Evolutionary conservation across 2,888 invertebrate species (phyloP).

Genomic region (Oxytorus armatus): DNA sequence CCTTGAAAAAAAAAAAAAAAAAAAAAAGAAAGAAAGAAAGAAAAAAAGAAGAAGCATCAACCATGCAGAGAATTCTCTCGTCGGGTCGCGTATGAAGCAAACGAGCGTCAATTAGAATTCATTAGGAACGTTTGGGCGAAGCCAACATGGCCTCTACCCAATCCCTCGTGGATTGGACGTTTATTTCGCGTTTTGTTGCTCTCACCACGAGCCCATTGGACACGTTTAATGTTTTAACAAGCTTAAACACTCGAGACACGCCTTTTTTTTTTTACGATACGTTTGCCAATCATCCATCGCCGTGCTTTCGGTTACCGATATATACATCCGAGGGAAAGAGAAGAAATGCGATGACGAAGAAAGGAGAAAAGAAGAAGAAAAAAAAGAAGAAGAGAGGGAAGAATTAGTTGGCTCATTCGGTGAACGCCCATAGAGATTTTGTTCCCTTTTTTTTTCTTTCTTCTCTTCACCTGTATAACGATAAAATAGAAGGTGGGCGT

Average conservation of each 20-base stretch:
- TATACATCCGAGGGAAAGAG: neutral
- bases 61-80: constrained; percentile 44
- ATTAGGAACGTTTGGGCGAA: constrained; percentile 66
- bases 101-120: constrained; percentile 67
- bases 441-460: constrained; percentile 23
- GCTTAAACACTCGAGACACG: constrained; percentile 54
- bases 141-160: constrained; percentile 58
- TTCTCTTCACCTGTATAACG: constrained; percentile 10
- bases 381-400: constrained; percentile 27
- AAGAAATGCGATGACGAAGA: neutral
- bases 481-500: constrained; percentile 29
- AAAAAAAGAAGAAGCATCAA: constrained; percentile 3
- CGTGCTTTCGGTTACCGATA: constrained; percentile 21
- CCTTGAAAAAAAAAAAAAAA: neutral
- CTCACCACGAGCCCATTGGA: constrained; percentile 61
- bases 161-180: constrained; percentile 62
- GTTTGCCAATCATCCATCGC: constrained; percentile 57
- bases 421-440: constrained; percentile 58
- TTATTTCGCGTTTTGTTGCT: constrained; percentile 39
- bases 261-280: constrained; percentile 62
- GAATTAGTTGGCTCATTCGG: constrained; percentile 33
- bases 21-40: neutral
- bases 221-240: constrained; percentile 42
- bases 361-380: constrained; percentile 10
- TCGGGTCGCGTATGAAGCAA: constrained; percentile 17